Evolutionary conservation across 2,113 vertebrate species (phyloP), one percentile per base, ranked within the genome.

Genomic region (Aspidoscelis tigris): DNA sequence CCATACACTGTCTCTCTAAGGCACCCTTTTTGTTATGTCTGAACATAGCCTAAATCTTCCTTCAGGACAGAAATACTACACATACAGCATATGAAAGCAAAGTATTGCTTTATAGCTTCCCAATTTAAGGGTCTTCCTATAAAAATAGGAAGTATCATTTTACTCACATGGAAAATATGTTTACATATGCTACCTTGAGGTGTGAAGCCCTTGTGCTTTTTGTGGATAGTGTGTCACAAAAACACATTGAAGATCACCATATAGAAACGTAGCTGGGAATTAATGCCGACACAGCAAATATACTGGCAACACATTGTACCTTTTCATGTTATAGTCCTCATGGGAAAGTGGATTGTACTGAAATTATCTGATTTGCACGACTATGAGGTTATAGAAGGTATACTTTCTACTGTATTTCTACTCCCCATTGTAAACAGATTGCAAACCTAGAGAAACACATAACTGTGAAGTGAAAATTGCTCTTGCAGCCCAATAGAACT

Each of bases 321-420:
- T 39, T 33, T 53, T 70, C 74, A 69, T 69, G n/a, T 22, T 55
- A 26, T 50, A 11, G 44, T 55, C 21, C 33, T 77, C 74, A 43
- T 39, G 14, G 61, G 22, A 76, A 76, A 83, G 26, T 66, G 11
- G 14, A n/a, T 3, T 44, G 22, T 26, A 24, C 18, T 69, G 50
- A 65, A 76, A 69, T 41, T 76, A 3, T 83, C n/a, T 69, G 44
- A 68, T 76, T 44, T 53, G 43, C 50, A 70, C 33, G 71, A 81
- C 43, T 18, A 41, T 47, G 5, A 22, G 0, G 12, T 53, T 24
- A 16, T 5, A 3, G 11, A 6, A 50, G 58, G 10, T 24, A 26
- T 43, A 26, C 65, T 43, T 65, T 75, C 71, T 47, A 18, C 43
- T 18, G 21, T 5, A 66, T 39, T 47, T 55, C 47, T 64, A 44